These are phyloP conservation scores for Siphlonurus alternatus DNA, from an alignment of 2,888 invertebrate species.

Conservation along the genomic window DNA sequence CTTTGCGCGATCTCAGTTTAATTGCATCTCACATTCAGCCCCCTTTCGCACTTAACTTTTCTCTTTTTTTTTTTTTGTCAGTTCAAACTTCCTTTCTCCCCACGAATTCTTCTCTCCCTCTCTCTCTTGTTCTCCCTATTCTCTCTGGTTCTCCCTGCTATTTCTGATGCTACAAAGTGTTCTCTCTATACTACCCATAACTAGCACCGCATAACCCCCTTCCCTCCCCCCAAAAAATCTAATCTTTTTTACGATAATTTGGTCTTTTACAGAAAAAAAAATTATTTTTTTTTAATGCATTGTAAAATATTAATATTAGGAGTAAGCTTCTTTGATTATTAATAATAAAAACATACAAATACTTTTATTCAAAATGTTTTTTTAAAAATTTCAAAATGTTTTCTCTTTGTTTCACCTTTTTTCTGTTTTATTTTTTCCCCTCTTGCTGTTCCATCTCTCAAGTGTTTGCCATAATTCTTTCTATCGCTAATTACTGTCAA, in stretches of 20 bases:
- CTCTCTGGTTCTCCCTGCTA: too few relatives aligned
- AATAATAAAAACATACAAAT: background rate
- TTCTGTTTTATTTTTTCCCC: background rate
- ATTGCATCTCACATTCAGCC: background rate
- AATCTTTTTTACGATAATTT: too few relatives aligned
- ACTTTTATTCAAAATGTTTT: too few relatives aligned
- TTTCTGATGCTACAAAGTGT: too few relatives aligned
- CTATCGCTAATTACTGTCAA: slow-evolving; percentile 14
- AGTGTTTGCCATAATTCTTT: slow-evolving; percentile 15
- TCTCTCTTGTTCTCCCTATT: background rate
- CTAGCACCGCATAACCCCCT: too few relatives aligned
- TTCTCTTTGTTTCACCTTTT: background rate
- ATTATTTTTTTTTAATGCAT: background rate
- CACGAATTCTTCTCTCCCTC: background rate
- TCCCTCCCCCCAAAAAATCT: too few relatives aligned
- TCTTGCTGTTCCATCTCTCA: background rate
- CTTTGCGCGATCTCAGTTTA: background rate
- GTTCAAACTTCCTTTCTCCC: background rate
- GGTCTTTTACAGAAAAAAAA: too few relatives aligned
- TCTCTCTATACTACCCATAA: too few relatives aligned
- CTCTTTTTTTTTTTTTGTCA: background rate
- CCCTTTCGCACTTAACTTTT: background rate
- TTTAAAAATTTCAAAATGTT: too few relatives aligned
- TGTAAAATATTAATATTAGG: background rate
- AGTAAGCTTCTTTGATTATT: background rate